Conservation (phyloP, 2,113 vertebrate genomes). For the Odocoileus hemionus region DNA sequence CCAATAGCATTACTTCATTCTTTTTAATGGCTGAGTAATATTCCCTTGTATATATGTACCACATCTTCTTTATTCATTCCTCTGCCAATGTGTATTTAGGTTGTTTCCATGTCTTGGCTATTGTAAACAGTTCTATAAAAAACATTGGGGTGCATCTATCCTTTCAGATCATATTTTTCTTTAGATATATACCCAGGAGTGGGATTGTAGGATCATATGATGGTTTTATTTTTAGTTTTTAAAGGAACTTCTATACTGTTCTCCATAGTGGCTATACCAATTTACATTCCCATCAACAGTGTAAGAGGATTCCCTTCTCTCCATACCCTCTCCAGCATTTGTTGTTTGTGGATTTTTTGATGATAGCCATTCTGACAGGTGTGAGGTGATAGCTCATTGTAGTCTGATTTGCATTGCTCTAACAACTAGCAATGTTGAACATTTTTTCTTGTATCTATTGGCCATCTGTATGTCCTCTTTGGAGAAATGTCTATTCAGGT, state of each 20-base stretch:
- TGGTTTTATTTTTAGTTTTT: not conserved
- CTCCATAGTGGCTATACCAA: not conserved
- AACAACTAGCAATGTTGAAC: not conserved
- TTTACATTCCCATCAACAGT: not conserved
- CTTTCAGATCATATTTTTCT: not conserved
- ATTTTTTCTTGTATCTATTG: not conserved
- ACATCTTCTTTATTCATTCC: not conserved
- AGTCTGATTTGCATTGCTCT: not conserved
- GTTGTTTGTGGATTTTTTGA: not conserved
- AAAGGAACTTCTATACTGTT: not conserved
- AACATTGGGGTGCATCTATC: not conserved
- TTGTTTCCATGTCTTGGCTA: not conserved
- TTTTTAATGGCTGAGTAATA: not conserved
- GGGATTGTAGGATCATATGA: not conserved
- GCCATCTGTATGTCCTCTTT: not conserved
- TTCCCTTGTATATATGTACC: not conserved
- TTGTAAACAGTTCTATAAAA: not conserved
- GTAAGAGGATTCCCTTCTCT: not conserved
- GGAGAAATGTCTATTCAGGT: not conserved
- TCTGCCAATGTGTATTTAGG: not conserved
- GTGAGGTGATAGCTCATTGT: not conserved
- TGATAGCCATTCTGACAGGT: not conserved
- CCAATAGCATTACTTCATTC: not conserved
- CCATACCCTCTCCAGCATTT: not conserved
- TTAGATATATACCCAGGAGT: not conserved